phyloP scores from a whole-genome alignment of 2,888 invertebrate genomes.

The Noctua comes region DNA sequence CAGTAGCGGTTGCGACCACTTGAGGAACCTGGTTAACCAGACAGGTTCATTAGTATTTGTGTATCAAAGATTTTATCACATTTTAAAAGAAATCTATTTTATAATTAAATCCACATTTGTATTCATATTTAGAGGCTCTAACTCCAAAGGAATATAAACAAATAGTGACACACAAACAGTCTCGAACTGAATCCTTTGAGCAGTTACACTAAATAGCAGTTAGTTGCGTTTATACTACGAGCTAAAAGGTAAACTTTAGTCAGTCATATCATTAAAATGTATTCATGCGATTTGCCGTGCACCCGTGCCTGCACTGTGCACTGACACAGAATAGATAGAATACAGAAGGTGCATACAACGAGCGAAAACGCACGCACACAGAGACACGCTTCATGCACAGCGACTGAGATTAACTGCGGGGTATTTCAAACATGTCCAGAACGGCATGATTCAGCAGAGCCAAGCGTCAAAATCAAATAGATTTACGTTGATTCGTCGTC shows the following conservation, averaged over 20 bases:
- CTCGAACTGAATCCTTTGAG: constrained; percentile 7
- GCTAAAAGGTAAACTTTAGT: constrained; percentile 44
- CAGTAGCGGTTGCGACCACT: too few species aligned
- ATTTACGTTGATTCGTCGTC: neutral
- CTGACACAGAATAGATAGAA: constrained; percentile 4
- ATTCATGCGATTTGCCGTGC: constrained; percentile 51
- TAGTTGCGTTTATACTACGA: constrained; percentile 25
- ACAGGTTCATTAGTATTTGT: too few species aligned
- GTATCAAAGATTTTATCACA: neutral
- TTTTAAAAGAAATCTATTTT: neutral
- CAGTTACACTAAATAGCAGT: constrained; percentile 21
- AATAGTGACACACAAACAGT: constrained; percentile 12
- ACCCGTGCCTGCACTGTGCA: constrained; percentile 11
- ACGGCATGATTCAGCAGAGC: neutral
- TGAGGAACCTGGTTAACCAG: too few species aligned
- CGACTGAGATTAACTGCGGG: neutral
- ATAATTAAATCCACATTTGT: neutral
- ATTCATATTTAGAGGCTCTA: neutral
- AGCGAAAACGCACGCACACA: neutral
- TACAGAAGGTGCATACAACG: neutral
- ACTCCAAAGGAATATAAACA: neutral
- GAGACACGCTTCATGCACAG: neutral
- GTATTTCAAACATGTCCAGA: neutral
- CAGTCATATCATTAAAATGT: constrained; percentile 44
- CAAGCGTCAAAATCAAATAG: neutral